phyloP scores from a whole-genome alignment of 2,888 invertebrate species.

The Pristionchus entomophagus region DNA sequence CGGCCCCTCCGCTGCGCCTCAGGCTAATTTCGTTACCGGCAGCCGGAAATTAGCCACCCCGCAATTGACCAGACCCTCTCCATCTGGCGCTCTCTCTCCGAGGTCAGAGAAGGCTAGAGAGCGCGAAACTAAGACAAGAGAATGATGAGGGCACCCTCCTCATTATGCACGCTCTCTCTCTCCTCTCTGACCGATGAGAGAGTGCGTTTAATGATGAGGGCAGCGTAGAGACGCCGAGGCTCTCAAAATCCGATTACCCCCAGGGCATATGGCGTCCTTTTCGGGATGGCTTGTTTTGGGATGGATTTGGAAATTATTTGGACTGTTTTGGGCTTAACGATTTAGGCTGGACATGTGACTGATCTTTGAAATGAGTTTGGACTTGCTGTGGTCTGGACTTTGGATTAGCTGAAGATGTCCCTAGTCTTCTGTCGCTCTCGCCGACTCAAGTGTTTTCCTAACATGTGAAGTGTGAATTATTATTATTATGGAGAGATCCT shows the following conservation, averaged over 20 bases:
- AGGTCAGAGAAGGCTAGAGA: not conserved
- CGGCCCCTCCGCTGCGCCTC: no score
- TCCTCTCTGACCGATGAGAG: not conserved
- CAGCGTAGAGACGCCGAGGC: not conserved
- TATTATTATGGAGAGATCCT: no score
- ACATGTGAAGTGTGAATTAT: no score
- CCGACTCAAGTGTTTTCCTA: not conserved
- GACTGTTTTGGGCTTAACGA: not conserved
- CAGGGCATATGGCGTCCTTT: not conserved
- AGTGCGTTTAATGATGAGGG: not conserved
- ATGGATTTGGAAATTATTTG: not conserved
- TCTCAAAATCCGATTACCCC: not conserved
- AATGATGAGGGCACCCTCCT: no score
- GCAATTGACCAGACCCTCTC: no score
- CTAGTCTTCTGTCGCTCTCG: not conserved
- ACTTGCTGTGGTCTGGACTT: no score
- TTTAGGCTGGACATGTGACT: no score
- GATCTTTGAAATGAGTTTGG: no score
- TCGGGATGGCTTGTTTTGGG: not conserved
- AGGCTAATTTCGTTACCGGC: constrained; percentile 38
- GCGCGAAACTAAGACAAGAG: no score
- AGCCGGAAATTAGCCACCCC: not conserved
- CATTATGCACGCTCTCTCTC: no score
- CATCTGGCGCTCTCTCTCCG: not conserved
- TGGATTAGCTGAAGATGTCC: no score